A percentile compares a stretch with the other conserved stretches of the same genome.
Evolutionary conservation across 2,888 invertebrate species (phyloP).

Genomic region (Conomelus anceps): DNA sequence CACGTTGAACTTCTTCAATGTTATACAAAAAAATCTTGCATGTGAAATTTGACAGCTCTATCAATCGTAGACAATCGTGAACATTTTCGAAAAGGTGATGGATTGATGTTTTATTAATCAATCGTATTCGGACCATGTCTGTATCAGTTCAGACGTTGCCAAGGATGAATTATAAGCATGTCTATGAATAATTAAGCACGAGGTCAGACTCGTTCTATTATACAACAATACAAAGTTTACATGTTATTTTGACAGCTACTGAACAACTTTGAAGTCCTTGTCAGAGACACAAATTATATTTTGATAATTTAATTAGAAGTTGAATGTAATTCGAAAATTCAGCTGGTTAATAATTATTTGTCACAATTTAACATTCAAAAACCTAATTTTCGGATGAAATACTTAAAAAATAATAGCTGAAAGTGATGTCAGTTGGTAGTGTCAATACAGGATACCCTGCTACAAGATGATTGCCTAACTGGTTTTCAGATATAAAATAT

Average conservation of each 20-base stretch:
- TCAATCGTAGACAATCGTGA: too few species aligned
- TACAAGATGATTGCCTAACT: too few species aligned
- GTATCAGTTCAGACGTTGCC: not conserved
- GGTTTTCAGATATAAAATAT: too few species aligned
- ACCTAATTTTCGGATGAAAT: too few species aligned
- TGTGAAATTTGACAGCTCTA: not conserved
- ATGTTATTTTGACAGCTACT: not conserved
- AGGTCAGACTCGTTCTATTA: not conserved
- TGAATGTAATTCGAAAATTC: not conserved
- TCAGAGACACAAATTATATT: not conserved
- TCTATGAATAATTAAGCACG: not conserved
- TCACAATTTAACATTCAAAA: too few species aligned
- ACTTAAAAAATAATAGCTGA: too few species aligned
- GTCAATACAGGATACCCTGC: too few species aligned
- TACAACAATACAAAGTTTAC: not conserved
- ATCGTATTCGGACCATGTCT: not conserved
- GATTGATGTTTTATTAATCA: not conserved
- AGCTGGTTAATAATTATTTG: too few species aligned
- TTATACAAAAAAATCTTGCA: not conserved
- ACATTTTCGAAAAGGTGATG: not conserved
- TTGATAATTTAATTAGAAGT: not conserved
- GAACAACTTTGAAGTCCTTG: not conserved
- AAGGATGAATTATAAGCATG: not conserved
- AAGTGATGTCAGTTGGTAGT: too few species aligned
- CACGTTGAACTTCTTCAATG: not conserved